Evolutionary conservation across 92 coral and sea anemone species (phyloP).

Genomic region (Porites cylindrica): DNA sequence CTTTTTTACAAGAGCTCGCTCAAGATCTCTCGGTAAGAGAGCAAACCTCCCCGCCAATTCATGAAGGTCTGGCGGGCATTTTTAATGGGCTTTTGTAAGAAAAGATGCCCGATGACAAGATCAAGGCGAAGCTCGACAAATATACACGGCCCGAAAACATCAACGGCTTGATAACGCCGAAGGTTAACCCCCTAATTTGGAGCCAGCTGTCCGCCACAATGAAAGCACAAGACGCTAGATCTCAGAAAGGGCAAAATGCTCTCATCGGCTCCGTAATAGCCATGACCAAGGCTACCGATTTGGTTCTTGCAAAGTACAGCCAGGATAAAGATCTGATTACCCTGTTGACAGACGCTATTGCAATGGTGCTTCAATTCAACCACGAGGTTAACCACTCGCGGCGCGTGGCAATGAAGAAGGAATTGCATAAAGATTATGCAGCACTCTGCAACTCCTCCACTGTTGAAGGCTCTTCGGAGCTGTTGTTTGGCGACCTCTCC

Average conservation of each 20-base stretch:
- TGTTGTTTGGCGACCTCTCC: slow-evolving; percentile 29
- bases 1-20: background rate
- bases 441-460: background rate
- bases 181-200: slow-evolving; percentile 42
- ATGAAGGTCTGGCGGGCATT: slow-evolving; percentile 21
- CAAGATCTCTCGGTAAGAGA: slow-evolving; percentile 15
- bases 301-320: slow-evolving; percentile 24
- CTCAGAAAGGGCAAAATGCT: slow-evolving; percentile 34
- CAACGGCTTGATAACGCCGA: slow-evolving; percentile 24
- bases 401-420: slow-evolving; percentile 39
- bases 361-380: slow-evolving; percentile 6
- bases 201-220: slow-evolving; percentile 35
- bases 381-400: slow-evolving; percentile 43
- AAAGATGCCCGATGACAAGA: slow-evolving; percentile 19
- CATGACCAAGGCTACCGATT: slow-evolving; percentile 33
- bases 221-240: slow-evolving; percentile 30
- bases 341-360: too few relatives aligned
- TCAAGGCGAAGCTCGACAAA: background rate
- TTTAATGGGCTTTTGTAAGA: background rate
- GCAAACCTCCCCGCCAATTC: slow-evolving; percentile 24
- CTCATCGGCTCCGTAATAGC: slow-evolving; percentile 38
- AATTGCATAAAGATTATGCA: slow-evolving; percentile 32
- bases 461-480: background rate
- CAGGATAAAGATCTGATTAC: slow-evolving; percentile 30
- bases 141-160: slow-evolving; percentile 39